These are phyloP conservation scores for Anniella stebbinsi DNA, from an alignment of 2,797 vertebrate species.

Conservation along the genomic window DNA sequence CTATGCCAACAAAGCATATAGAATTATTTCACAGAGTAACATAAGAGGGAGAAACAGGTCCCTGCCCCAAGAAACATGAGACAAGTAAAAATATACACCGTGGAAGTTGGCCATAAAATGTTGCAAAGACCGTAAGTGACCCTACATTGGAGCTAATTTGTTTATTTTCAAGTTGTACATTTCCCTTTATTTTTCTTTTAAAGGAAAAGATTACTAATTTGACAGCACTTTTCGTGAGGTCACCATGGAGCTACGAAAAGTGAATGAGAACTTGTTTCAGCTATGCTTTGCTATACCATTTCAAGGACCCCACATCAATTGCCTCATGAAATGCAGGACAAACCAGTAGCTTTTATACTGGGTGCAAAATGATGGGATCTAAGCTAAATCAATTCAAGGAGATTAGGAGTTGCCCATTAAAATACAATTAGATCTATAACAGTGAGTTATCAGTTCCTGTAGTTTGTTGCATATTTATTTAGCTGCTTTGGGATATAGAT, in stretches of 20 bases:
- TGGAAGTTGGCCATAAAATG: background rate
- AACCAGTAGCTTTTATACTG: background rate
- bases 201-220: constrained; percentile 42
- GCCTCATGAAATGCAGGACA: background rate
- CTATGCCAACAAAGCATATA: no score
- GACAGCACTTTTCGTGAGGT: background rate
- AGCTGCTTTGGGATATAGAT: constrained; percentile 15
- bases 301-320: background rate
- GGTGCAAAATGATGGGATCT: constrained; percentile 34
- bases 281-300: background rate
- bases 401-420: constrained; percentile 17
- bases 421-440: constrained; percentile 20
- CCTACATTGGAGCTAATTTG: constrained; percentile 55
- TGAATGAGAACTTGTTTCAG: background rate
- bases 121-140: background rate
- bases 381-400: background rate
- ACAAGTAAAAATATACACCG: background rate
- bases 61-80: background rate
- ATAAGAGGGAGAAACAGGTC: background rate
- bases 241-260: background rate
- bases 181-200: constrained; percentile 50
- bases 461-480: constrained; percentile 35
- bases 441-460: constrained; percentile 12
- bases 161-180: constrained; percentile 65
- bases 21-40: background rate